phyloP scores from a whole-genome alignment of 2,113 vertebrate species.

The Pygoscelis adeliae region DNA sequence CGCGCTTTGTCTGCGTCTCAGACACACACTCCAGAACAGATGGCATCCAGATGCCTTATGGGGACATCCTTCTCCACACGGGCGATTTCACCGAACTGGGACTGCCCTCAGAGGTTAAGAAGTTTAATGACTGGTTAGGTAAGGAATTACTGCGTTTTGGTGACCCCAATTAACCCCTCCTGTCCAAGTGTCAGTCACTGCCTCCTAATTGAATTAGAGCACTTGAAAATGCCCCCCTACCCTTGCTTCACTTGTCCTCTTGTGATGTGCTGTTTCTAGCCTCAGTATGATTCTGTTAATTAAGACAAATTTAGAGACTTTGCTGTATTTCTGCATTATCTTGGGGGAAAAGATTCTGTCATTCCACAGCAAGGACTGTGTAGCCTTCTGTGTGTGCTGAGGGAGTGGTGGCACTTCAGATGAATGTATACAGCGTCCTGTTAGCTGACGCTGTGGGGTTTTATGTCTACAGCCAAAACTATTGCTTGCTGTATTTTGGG shows the following conservation, averaged over 20 bases:
- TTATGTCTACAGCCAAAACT: neutral
- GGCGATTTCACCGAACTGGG: conserved; percentile 99
- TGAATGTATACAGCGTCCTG: neutral
- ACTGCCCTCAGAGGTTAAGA: conserved; percentile 98
- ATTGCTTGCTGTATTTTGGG: neutral
- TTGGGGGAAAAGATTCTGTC: neutral
- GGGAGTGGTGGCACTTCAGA: neutral
- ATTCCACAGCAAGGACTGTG: neutral
- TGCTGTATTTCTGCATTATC: conserved; percentile 47
- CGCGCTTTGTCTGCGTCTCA: conserved; percentile 96
- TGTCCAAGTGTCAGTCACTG: conserved; percentile 77
- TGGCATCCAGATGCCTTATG: conserved; percentile 99
- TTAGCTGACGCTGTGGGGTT: neutral
- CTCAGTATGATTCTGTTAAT: conserved; percentile 71
- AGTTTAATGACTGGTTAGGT: conserved; percentile 99
- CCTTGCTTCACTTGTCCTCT: neutral
- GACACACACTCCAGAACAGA: conserved; percentile 99
- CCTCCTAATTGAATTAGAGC: conserved; percentile 83
- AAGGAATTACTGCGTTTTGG: conserved; percentile 83
- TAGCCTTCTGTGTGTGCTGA: neutral
- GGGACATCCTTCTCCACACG: conserved; percentile 96
- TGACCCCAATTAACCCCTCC: conserved; percentile 84
- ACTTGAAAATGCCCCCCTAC: conserved; percentile 64
- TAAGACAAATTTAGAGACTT: conserved; percentile 70
- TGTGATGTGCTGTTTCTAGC: conserved; percentile 65